A percentile compares a stretch with the other conserved stretches of the same genome.
Evolutionary conservation across 2,797 vertebrate species (phyloP).

Genomic region (Tangara arthus): DNA sequence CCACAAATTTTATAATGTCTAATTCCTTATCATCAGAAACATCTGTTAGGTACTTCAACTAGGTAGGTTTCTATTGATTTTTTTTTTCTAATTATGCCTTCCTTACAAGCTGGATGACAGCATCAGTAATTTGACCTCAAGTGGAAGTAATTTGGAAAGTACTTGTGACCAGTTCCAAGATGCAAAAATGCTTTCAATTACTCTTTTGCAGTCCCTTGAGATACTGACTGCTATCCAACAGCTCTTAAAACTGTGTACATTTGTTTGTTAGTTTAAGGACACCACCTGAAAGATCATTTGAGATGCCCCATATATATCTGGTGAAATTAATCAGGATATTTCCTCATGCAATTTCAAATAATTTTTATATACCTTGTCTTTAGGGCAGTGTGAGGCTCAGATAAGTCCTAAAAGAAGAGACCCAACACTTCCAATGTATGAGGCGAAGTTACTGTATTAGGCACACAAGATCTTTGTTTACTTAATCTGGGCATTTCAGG

Average conservation of each 20-base stretch:
- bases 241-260: not conserved
- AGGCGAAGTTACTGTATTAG: not conserved
- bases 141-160: slow-evolving; percentile 59
- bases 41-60: slow-evolving; percentile 15
- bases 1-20: not conserved
- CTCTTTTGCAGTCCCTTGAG: slow-evolving; percentile 7
- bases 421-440: not conserved
- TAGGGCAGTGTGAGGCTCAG: not conserved
- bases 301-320: not conserved
- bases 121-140: slow-evolving; percentile 55
- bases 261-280: slow-evolving; percentile 6
- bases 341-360: not conserved
- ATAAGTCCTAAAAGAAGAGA: not conserved
- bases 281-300: not conserved
- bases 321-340: not conserved
- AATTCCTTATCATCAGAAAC: slow-evolving; percentile 23
- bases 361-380: not conserved
- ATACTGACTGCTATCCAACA: not conserved
- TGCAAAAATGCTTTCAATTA: slow-evolving; percentile 31
- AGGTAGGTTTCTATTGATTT: slow-evolving; percentile 30
- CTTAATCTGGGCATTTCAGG: not conserved
- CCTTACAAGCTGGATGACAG: slow-evolving; percentile 6
- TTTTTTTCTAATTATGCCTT: slow-evolving; percentile 52
- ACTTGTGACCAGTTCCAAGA: not conserved
- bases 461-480: not conserved